These are phyloP conservation scores for Phenganax marumi DNA, from an alignment of 92 coral and sea anemone genomes.

Conservation along the genomic window DNA sequence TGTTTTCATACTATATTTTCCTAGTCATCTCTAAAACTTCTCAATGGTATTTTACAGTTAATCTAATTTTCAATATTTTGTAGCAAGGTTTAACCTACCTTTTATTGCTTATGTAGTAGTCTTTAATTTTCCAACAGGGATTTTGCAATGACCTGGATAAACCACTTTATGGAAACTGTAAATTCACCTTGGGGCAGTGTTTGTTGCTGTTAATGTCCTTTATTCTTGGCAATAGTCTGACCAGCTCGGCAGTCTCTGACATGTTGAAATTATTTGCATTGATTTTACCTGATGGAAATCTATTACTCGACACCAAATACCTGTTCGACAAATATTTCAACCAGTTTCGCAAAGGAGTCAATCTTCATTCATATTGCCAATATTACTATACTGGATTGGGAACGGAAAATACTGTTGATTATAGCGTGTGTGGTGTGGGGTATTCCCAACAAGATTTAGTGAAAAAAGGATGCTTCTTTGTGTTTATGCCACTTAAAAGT, in stretches of 20 bases:
- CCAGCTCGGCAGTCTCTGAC: not conserved
- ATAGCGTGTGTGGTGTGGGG: not conserved
- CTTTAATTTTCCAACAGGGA: no score
- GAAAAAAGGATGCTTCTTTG: conserved; percentile 25
- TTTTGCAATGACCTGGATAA: no score
- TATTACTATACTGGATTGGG: not conserved
- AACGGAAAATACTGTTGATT: not conserved
- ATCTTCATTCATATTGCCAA: conserved; percentile 10
- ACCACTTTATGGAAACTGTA: no score
- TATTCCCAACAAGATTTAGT: not conserved
- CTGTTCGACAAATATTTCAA: conserved; percentile 9
- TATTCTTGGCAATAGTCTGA: not conserved
- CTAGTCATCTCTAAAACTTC: no score
- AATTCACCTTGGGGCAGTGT: no score
- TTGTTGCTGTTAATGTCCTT: no score
- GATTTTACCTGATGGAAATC: conserved; percentile 16
- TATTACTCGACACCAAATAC: conserved; percentile 5
- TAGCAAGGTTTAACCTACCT: no score
- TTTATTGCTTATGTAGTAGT: no score
- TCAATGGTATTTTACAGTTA: no score
- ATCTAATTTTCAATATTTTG: no score
- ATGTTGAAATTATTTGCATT: conserved; percentile 3
- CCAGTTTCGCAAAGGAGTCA: not conserved
- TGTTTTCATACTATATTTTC: no score
- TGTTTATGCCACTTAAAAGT: conserved; percentile 15